Conservation (phyloP, 2,113 vertebrate species). For the Ramphastos sulfuratus region DNA sequence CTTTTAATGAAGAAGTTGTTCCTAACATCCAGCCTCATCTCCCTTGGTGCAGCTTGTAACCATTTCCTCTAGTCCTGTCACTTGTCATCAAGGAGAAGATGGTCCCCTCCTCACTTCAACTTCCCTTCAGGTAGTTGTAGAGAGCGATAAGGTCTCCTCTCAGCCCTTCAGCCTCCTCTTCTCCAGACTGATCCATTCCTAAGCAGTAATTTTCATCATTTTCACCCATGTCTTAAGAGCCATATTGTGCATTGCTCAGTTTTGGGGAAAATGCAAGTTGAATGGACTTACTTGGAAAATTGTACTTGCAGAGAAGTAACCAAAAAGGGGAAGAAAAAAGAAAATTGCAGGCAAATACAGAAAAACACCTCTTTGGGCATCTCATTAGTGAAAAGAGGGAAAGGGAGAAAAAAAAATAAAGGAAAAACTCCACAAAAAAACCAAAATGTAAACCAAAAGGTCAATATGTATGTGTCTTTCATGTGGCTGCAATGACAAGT, state of each 20-base stretch:
- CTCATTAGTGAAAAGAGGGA: rapidly evolving
- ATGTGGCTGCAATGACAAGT: background rate
- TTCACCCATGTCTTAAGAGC: background rate
- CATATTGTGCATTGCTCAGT: background rate
- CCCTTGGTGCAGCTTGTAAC: too few species aligned
- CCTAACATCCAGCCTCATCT: too few species aligned
- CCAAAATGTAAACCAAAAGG: background rate
- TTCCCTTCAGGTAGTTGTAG: too few species aligned
- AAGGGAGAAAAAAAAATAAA: background rate
- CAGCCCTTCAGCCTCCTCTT: too few species aligned
- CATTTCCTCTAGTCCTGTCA: too few species aligned
- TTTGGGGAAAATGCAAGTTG: background rate
- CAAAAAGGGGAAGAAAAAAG: background rate
- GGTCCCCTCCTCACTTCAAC: too few species aligned
- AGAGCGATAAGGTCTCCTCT: too few species aligned
- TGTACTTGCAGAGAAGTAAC: background rate
- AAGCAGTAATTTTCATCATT: background rate
- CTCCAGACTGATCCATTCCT: background rate
- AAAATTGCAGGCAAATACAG: background rate
- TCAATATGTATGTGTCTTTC: background rate
- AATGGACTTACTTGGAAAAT: background rate
- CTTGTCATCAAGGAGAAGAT: too few species aligned
- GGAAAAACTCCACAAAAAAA: background rate
- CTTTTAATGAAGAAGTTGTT: too few species aligned
- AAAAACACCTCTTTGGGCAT: background rate